Percentiles rank a stretch among this genome's conserved stretches.
Conservation (phyloP, 2,797 vertebrate genomes). For the Muraenolepis orangiensis region DNA sequence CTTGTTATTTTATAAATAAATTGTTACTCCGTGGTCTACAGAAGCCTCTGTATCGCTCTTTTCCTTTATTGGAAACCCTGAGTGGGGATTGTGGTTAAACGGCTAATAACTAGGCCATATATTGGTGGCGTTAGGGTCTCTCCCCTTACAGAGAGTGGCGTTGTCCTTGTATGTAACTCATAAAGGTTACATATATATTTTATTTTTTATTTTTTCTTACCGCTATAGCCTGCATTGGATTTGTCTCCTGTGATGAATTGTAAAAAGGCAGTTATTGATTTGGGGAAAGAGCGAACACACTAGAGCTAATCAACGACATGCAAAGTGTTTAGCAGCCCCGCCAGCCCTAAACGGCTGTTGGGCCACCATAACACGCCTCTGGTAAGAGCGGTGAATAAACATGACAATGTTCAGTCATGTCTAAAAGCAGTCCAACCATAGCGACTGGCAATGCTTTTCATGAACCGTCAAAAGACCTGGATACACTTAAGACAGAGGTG, state of each 20-base stretch:
- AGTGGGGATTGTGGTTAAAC: too few relatives aligned
- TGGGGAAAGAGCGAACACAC: background rate
- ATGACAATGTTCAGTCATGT: conserved; percentile 30
- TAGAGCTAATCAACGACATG: conserved; percentile 10
- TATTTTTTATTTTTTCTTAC: conserved; percentile 54
- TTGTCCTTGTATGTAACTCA: too few relatives aligned
- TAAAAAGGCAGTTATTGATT: conserved; percentile 21
- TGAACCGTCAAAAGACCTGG: background rate
- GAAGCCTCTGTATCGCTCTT: too few relatives aligned
- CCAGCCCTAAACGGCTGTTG: conserved; percentile 46
- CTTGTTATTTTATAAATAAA: too few relatives aligned
- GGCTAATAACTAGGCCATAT: too few relatives aligned
- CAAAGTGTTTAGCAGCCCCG: conserved; percentile 32
- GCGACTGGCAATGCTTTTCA: conserved; percentile 18
- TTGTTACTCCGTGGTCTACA: too few relatives aligned
- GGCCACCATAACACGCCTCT: conserved; percentile 40
- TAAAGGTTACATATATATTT: background rate
- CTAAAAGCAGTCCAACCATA: conserved; percentile 2
- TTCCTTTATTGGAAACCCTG: too few relatives aligned
- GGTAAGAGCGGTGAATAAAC: conserved; percentile 50
- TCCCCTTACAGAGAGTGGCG: too few relatives aligned
- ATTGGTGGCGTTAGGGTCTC: too few relatives aligned
- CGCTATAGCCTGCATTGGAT: conserved; percentile 77
- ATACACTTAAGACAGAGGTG: background rate
- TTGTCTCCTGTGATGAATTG: conserved; percentile 66